A percentile compares a stretch with the other conserved stretches of the same genome.
Conservation (phyloP, 2,113 vertebrate species). For the Dicerorhinus sumatrensis region DNA sequence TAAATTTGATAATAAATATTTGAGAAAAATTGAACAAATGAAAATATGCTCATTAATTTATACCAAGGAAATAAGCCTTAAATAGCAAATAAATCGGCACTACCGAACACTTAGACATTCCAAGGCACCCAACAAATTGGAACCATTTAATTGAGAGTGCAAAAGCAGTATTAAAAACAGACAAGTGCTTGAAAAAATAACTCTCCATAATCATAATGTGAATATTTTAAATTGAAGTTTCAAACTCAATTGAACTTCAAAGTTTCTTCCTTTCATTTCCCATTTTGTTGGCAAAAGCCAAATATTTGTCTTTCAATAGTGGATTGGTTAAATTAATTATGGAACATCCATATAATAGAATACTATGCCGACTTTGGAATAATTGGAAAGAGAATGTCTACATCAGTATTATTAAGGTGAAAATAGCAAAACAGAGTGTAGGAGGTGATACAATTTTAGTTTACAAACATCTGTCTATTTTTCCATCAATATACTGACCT, state of each 20-base stretch:
- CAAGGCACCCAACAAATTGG: neutral
- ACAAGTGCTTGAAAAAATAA: neutral
- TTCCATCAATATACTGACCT: neutral
- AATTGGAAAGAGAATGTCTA: neutral
- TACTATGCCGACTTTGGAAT: neutral
- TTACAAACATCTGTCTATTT: neutral
- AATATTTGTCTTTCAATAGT: neutral
- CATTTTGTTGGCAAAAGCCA: neutral
- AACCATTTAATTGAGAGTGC: neutral
- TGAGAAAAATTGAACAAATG: neutral
- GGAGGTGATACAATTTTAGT: neutral
- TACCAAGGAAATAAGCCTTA: neutral
- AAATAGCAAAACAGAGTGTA: neutral
- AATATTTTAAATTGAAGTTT: neutral
- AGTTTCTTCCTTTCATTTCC: neutral
- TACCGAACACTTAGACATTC: neutral
- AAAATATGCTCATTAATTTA: constrained; percentile 6
- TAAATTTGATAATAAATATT: neutral
- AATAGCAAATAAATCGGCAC: neutral
- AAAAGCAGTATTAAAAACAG: neutral
- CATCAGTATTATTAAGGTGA: neutral
- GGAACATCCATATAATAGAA: neutral
- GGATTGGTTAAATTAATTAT: neutral
- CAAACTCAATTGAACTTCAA: neutral
- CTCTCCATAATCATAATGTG: neutral